Conservation (phyloP, 1,140 invertebrate genomes). For the Nasonia giraulti region DNA sequence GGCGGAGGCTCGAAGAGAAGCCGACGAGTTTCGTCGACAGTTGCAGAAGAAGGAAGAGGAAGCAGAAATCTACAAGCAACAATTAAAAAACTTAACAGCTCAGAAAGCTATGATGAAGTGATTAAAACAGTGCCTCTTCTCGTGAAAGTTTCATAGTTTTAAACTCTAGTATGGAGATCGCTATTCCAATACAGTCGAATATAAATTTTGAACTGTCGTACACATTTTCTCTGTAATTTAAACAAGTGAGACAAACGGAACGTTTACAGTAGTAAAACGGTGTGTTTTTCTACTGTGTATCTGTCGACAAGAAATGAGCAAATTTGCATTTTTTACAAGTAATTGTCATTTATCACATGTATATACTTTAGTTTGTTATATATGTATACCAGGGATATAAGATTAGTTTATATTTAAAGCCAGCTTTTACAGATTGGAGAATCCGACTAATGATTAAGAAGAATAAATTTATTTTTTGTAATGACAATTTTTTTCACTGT, state of each 20-base stretch:
- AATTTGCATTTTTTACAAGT: constrained; percentile 43
- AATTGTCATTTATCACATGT: constrained; percentile 28
- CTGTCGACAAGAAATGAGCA: constrained; percentile 8
- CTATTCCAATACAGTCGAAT: constrained; percentile 42
- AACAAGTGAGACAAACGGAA: constrained; percentile 10
- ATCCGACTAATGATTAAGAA: background rate
- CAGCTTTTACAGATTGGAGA: constrained; percentile 30
- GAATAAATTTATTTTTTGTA: constrained; percentile 44
- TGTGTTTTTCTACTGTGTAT: constrained; percentile 41
- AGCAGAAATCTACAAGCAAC: constrained; percentile 75
- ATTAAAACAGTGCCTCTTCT: constrained; percentile 52
- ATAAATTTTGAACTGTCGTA: constrained; percentile 18
- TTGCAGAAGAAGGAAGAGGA: constrained; percentile 74
- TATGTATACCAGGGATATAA: constrained; percentile 24
- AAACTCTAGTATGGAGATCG: constrained; percentile 36
- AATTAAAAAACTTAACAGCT: constrained; percentile 68
- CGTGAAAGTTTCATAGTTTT: constrained; percentile 22
- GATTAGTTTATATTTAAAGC: constrained; percentile 21
- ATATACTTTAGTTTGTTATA: constrained; percentile 46
- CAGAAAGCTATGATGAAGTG: constrained; percentile 60
- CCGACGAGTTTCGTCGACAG: constrained; percentile 74
- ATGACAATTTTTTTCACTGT: constrained; percentile 7
- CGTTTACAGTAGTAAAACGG: constrained; percentile 14
- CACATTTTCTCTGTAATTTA: background rate
- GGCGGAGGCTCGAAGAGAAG: constrained; percentile 72